These are phyloP conservation scores for Acrocephalus scirpaceus DNA, from an alignment of 2,797 vertebrate genomes.

Conservation along the genomic window DNA sequence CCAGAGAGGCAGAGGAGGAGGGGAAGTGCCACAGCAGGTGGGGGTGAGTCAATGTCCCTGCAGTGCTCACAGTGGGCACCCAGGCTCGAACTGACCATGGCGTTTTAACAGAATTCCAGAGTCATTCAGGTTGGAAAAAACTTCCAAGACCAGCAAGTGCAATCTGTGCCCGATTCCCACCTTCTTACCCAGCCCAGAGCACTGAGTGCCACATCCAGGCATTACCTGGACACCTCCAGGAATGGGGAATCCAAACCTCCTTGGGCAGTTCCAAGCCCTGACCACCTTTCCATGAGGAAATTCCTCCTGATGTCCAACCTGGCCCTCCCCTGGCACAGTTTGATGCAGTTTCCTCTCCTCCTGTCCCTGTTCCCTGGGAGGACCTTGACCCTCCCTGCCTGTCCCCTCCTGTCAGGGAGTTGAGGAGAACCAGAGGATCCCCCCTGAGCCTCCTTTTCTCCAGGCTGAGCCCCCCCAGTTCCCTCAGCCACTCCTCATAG, in stretches of 20 bases:
- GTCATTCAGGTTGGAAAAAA: background rate
- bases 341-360: rapidly evolving
- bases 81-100: rapidly evolving
- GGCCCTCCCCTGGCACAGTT: rapidly evolving
- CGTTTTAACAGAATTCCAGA: background rate
- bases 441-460: background rate
- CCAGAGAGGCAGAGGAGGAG: background rate
- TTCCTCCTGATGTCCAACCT: background rate
- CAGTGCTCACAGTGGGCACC: rapidly evolving
- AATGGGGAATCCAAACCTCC: background rate
- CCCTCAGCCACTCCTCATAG: background rate
- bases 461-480: background rate
- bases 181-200: background rate
- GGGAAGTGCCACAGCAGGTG: background rate
- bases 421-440: background rate
- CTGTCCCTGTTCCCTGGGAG: background rate
- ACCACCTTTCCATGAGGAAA: background rate
- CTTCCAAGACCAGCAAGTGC: rapidly evolving
- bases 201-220: rapidly evolving
- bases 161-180: rapidly evolving
- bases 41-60: background rate
- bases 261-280: rapidly evolving
- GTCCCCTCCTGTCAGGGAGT: background rate
- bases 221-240: background rate
- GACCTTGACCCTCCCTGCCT: rapidly evolving